Evolutionary conservation across 2,113 vertebrate genomes (phyloP).

Genomic region (Dromas ardeola): DNA sequence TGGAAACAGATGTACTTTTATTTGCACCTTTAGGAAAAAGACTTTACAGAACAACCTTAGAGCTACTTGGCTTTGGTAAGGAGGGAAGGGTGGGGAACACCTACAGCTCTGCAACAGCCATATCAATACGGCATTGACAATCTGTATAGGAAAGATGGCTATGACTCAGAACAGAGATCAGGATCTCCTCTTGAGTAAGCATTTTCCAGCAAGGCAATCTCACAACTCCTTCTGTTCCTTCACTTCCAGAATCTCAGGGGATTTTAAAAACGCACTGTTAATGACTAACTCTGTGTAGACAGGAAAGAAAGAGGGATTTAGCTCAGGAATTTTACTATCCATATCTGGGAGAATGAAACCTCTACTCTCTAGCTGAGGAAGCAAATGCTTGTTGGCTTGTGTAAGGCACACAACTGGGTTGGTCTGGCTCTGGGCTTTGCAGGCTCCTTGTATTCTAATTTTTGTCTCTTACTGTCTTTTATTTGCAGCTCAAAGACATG

Average conservation of each 20-base stretch:
- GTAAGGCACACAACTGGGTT: not conserved
- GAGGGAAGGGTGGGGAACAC: not conserved
- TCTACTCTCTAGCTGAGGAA: not conserved
- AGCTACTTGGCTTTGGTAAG: not conserved
- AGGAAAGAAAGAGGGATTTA: not conserved
- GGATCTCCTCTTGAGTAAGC: not conserved
- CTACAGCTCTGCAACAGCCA: not conserved
- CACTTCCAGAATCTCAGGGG: not conserved
- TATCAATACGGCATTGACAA: not conserved
- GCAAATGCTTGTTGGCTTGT: not conserved
- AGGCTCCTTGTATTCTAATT: not conserved
- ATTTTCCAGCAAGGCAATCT: not conserved
- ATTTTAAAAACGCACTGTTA: not conserved
- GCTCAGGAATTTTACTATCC: not conserved
- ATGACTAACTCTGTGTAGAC: not conserved
- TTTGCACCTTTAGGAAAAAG: not conserved
- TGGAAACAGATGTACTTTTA: slow-evolving; percentile 3
- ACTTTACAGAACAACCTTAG: not conserved
- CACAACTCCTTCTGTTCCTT: not conserved
- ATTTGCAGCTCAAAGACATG: slow-evolving; percentile 86
- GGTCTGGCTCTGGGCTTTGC: not conserved
- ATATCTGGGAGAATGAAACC: not conserved
- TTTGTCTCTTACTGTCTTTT: slow-evolving; percentile 29
- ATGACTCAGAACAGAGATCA: not conserved
- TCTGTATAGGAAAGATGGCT: not conserved